Conservation (phyloP, 2,797 vertebrate species). For the Borostomias antarcticus region DNA sequence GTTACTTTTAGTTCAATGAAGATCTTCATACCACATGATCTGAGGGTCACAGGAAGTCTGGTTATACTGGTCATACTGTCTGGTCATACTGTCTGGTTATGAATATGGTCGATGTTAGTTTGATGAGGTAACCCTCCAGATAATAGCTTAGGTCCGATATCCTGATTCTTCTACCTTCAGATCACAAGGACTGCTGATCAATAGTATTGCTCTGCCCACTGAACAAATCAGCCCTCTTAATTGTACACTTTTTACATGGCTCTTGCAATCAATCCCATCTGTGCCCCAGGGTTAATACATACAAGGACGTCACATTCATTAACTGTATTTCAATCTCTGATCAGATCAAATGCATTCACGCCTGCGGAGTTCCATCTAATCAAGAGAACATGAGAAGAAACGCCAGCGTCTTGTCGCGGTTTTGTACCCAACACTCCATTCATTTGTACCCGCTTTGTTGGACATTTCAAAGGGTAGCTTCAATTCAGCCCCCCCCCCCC, state of each 20-base stretch:
- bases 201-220: neutral
- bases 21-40: neutral
- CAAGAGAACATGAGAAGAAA: neutral
- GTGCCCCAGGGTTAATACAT: slow-evolving; percentile 14
- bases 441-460: neutral
- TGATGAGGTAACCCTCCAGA: neutral
- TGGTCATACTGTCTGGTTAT: neutral
- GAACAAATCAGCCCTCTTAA: neutral
- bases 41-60: neutral
- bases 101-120: neutral
- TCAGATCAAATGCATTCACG: slow-evolving; percentile 9
- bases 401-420: neutral
- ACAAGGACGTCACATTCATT: neutral
- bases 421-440: neutral
- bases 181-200: slow-evolving; percentile 9
- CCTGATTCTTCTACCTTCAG: neutral
- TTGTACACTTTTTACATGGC: neutral
- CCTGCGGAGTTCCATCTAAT: neutral
- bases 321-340: slow-evolving; percentile 4
- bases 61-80: neutral
- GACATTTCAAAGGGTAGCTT: neutral
- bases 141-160: neutral
- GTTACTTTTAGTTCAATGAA: neutral
- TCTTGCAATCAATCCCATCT: slow-evolving; percentile 4
- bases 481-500: neutral